These are phyloP conservation scores for Microcebus tavaratra DNA, from an alignment of 2,113 vertebrate species.

Conservation along the genomic window DNA sequence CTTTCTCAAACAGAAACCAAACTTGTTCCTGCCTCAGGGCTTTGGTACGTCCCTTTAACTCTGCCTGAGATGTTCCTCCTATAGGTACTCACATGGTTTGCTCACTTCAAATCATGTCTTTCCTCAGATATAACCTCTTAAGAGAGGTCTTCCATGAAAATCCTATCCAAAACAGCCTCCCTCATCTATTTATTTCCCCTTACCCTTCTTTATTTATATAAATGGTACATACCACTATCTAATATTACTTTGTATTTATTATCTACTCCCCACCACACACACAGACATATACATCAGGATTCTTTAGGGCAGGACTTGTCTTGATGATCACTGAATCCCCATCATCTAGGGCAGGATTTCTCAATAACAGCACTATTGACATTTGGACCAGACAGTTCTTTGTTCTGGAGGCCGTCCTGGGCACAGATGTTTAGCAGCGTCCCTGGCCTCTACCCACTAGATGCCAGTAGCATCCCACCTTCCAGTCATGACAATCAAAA, in stretches of 20 bases:
- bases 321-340: not conserved
- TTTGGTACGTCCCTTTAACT: not conserved
- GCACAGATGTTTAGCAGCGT: not conserved
- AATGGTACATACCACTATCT: not conserved
- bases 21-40: not conserved
- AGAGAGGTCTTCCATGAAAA: not conserved
- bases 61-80: not conserved
- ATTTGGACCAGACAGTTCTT: not conserved
- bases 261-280: not conserved
- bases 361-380: not conserved
- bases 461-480: not conserved
- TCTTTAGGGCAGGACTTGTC: not conserved
- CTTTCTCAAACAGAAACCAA: not conserved
- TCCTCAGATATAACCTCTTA: not conserved
- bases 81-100: not conserved
- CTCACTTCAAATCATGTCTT: not conserved
- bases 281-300: not conserved
- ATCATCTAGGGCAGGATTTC: too few relatives aligned
- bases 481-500: not conserved
- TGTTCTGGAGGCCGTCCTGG: not conserved
- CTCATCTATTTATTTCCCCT: not conserved
- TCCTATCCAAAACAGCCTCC: not conserved
- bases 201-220: not conserved
- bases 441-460: not conserved
- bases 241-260: not conserved